Conservation (phyloP, 2,797 vertebrate species). For the Lacerta agilis region DNA sequence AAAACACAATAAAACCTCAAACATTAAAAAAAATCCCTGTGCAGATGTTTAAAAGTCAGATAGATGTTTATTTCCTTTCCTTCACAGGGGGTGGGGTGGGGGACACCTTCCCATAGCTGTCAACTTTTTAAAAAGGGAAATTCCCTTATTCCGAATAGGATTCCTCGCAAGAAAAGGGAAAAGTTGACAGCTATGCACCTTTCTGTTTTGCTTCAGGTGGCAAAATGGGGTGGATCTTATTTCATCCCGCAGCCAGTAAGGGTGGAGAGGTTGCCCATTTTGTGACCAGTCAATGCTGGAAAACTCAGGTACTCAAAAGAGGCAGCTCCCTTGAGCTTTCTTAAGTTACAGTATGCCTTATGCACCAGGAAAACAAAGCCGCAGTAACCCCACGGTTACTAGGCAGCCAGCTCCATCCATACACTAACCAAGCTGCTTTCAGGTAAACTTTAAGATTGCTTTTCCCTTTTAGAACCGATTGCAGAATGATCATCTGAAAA, state of each 20-base stretch:
- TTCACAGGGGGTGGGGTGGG: too few relatives aligned
- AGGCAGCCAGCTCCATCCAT: slow-evolving; percentile 9
- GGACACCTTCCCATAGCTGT: too few relatives aligned
- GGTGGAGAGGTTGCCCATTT: not conserved
- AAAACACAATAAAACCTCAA: too few relatives aligned
- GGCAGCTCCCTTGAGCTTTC: not conserved
- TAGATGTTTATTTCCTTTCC: too few relatives aligned
- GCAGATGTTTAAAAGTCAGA: too few relatives aligned
- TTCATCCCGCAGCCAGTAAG: not conserved
- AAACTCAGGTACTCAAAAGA: not conserved
- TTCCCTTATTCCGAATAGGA: too few relatives aligned
- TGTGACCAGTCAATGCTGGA: not conserved
- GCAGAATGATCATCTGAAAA: not conserved
- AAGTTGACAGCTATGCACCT: too few relatives aligned
- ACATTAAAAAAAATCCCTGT: too few relatives aligned
- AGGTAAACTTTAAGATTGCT: not conserved
- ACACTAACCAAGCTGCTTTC: not conserved
- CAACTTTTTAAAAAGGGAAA: too few relatives aligned
- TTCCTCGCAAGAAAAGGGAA: too few relatives aligned
- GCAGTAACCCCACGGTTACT: not conserved
- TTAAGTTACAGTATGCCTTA: not conserved
- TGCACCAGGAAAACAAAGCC: not conserved
- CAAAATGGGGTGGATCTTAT: not conserved
- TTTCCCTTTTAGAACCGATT: not conserved
- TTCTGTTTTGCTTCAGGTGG: too few relatives aligned